Base-by-base conservation (phyloP, 2,797 vertebrate species). In the Chromobotia macracanthus region DNA sequence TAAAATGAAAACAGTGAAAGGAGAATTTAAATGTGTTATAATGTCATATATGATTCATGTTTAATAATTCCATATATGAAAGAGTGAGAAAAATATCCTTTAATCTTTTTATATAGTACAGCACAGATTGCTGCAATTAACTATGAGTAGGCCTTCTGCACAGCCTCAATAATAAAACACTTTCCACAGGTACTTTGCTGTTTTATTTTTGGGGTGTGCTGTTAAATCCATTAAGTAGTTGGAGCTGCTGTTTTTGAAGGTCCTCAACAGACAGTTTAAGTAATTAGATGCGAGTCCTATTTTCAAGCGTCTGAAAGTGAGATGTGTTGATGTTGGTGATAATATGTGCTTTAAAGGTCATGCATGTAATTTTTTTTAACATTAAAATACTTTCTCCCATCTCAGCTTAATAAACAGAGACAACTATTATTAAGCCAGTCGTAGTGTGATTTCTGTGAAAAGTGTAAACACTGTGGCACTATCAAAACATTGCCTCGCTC, bases 41-140 rank as follows among this genome's bases (percentile, higher is more conserved):
- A 60, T 46, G 31, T 55, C 28, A 60, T 60, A 60, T 23, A 28
- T 10, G 16, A 60, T 73, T 72, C 55, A 60, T 72, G 41, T 35
- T n/a, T 72, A 28, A n/a, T 60, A 13, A 31, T 63, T 21, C 50
- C 11, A 10, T 31, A 48, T 28, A 35, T 63, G 44, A 64, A 64
- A 21, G 12, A 1, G 63, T 15, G 11, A 3, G 25, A 8, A 35
- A 51, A 35, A 21, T 2, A 23, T 38, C 25, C 13, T 41, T 67
- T 61, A 71, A 77, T 85, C 70, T 31, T 67, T 74, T 80, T 79
- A 78, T 75, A 50, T 68, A 35, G 31, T 80, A 72, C n/a, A 66
- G 46, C 70, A 74, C 28, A 78, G 25, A 76, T 68, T 79, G 68
- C 66, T n/a, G n/a, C 44, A 44, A 64, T 60, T 71, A 79, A 80